phyloP scores from a whole-genome alignment of 2,113 vertebrate species.

The Thalassarche chlororhynchos region DNA sequence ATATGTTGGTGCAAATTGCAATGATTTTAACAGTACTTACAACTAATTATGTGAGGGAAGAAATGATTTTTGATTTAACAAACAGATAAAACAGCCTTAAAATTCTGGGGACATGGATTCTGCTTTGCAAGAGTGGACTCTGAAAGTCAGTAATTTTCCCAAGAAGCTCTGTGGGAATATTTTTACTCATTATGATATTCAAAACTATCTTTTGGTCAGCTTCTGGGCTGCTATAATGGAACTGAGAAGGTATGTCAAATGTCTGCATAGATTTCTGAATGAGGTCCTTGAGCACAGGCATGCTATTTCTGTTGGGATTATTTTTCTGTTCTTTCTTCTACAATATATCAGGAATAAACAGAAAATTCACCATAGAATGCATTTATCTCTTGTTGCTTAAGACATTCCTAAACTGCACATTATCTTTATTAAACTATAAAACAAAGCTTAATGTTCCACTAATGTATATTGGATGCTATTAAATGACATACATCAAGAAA shows the following conservation, averaged over 20 bases:
- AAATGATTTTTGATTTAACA: neutral
- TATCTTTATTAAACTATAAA: conserved; percentile 28
- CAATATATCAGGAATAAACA: neutral
- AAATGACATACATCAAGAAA: neutral
- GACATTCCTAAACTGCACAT: neutral
- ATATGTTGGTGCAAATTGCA: neutral
- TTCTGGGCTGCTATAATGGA: neutral
- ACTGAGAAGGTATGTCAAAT: neutral
- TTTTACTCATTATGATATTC: neutral
- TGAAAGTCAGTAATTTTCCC: conserved; percentile 8
- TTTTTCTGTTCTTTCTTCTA: neutral
- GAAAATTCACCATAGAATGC: neutral
- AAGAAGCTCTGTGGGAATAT: neutral
- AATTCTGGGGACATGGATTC: neutral
- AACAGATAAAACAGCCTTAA: neutral
- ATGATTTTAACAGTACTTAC: neutral
- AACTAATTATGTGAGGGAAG: neutral
- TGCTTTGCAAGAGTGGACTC: neutral
- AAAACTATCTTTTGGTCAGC: neutral
- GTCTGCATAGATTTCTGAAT: neutral
- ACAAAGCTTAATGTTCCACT: neutral
- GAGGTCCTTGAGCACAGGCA: neutral
- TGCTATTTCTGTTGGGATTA: neutral
- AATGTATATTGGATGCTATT: neutral
- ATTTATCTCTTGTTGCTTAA: neutral